Evolutionary conservation across 2,797 vertebrate species (phyloP).

Genomic region (Orientallactaga sibirica): DNA sequence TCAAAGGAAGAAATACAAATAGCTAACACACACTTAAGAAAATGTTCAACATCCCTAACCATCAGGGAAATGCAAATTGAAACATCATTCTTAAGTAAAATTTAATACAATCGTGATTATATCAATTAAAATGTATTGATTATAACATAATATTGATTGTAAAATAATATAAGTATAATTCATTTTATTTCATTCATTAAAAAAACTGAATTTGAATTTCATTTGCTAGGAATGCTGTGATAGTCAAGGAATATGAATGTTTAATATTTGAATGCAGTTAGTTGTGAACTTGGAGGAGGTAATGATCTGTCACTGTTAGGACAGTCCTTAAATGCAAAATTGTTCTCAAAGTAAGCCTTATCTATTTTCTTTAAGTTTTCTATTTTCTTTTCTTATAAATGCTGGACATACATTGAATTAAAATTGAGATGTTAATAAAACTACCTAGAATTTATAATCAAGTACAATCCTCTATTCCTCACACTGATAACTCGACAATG

Average conservation of each 20-base stretch:
- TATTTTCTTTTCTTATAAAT: not conserved
- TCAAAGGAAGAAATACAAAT: too few species aligned
- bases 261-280: not conserved
- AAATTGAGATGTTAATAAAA: not conserved
- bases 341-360: not conserved
- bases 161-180: too few species aligned
- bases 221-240: not conserved
- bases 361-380: not conserved
- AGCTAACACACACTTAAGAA: too few species aligned
- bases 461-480: not conserved
- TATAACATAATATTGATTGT: too few species aligned
- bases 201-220: slow-evolving; percentile 25
- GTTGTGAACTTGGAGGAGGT: not conserved
- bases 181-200: not conserved
- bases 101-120: not conserved
- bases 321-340: not conserved
- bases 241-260: not conserved
- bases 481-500: not conserved
- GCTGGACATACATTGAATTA: not conserved
- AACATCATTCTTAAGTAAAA: not conserved
- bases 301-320: not conserved
- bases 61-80: not conserved
- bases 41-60: too few species aligned
- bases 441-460: not conserved
- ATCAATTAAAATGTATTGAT: too few species aligned